A percentile compares a stretch with the other conserved stretches of the same genome.
phyloP scores from a whole-genome alignment of 2,888 invertebrate species.

The Eurois occulta region DNA sequence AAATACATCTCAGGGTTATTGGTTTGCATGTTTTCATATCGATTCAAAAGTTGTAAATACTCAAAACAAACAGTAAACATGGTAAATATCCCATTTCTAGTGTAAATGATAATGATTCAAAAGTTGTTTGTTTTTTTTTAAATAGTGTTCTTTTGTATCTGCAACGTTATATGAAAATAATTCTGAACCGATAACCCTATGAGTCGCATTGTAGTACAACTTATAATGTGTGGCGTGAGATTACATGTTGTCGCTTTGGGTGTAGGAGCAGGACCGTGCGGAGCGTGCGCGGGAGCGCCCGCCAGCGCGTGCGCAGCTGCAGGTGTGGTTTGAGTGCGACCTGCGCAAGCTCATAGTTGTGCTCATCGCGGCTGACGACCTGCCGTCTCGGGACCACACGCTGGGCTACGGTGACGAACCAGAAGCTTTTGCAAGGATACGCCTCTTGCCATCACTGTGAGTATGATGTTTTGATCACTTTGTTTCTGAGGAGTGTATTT shows the following conservation, averaged over 20 bases:
- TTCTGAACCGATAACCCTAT: slow-evolving; percentile 32
- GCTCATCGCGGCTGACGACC: slow-evolving; percentile 95
- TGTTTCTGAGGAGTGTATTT: not conserved
- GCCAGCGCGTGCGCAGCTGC: slow-evolving; percentile 95
- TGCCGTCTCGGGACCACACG: slow-evolving; percentile 94
- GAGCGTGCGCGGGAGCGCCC: slow-evolving; percentile 91
- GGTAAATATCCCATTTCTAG: too few species aligned
- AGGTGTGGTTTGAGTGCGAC: slow-evolving; percentile 97
- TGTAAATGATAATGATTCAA: too few species aligned
- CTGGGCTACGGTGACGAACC: slow-evolving; percentile 94
- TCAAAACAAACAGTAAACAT: too few species aligned
- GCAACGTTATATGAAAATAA: slow-evolving; percentile 23
- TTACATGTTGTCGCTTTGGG: slow-evolving; percentile 43
- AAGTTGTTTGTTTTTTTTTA: not conserved
- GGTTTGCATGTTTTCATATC: slow-evolving; percentile 34
- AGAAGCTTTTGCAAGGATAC: slow-evolving; percentile 96
- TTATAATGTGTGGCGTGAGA: slow-evolving; percentile 44
- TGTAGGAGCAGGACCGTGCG: slow-evolving; percentile 87
- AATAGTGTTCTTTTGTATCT: slow-evolving; percentile 1
- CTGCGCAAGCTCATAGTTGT: slow-evolving; percentile 95
- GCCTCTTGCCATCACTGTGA: slow-evolving; percentile 95
- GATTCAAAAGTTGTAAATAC: slow-evolving; percentile 3
- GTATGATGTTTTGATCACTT: slow-evolving; percentile 70
- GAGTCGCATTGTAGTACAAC: slow-evolving; percentile 68
- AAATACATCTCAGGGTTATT: slow-evolving; percentile 49